Conservation (phyloP, 2,797 vertebrate genomes). For the Enteromius fasciolatus region DNA sequence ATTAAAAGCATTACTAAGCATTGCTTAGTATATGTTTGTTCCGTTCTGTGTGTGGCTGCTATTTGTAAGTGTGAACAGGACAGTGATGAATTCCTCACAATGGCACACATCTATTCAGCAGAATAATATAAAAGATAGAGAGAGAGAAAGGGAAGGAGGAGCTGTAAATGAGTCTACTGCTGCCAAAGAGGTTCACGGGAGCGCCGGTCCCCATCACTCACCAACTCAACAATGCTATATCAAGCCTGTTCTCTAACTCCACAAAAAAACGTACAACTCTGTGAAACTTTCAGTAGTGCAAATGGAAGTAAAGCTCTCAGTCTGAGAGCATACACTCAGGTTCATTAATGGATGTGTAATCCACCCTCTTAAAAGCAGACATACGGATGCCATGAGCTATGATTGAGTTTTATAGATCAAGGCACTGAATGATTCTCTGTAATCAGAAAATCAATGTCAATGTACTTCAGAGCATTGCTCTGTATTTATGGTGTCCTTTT, state of each 20-base stretch:
- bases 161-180: conserved; percentile 73
- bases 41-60: neutral
- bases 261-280: conserved; percentile 62
- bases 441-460: conserved; percentile 40
- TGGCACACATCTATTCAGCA: conserved; percentile 56
- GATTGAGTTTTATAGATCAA: conserved; percentile 50
- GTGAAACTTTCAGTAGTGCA: conserved; percentile 52
- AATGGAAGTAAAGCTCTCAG: conserved; percentile 35
- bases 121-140: conserved; percentile 47
- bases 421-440: conserved; percentile 35
- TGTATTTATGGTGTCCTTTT: conserved; percentile 46
- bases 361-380: conserved; percentile 40
- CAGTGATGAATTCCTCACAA: conserved; percentile 71
- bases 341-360: conserved; percentile 46
- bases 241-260: conserved; percentile 45
- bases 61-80: conserved; percentile 64
- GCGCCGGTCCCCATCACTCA: conserved; percentile 67
- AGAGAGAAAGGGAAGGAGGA: conserved; percentile 25
- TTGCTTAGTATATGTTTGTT: neutral
- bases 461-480: conserved; percentile 35
- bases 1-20: neutral
- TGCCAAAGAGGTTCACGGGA: conserved; percentile 69
- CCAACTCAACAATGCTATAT: conserved; percentile 67
- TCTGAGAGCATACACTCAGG: conserved; percentile 45
- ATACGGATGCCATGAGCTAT: conserved; percentile 38